Percentiles rank a stretch among this genome's conserved stretches.
phyloP scores from a whole-genome alignment of 64 coral and sea anemone species.

The Montipora efflorescens region DNA sequence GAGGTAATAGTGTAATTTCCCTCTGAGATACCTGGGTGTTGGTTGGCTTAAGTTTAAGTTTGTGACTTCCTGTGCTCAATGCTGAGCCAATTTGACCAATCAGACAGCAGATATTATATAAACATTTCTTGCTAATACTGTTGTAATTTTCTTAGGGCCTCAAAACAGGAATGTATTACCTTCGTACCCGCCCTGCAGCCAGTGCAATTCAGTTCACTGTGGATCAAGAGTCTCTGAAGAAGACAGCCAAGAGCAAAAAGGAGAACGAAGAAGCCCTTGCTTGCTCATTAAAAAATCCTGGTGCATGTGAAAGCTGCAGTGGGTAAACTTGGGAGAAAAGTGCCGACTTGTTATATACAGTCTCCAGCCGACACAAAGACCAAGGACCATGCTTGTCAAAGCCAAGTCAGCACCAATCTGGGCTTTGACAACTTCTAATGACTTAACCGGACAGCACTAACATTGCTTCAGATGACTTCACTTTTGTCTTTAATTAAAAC shows the following conservation, averaged over 20 bases:
- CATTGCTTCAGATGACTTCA: too few species aligned
- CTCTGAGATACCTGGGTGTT: too few species aligned
- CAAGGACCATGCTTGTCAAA: background rate
- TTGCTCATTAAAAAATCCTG: slow-evolving; percentile 79
- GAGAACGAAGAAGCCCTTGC: slow-evolving; percentile 69
- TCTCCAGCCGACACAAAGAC: too few species aligned
- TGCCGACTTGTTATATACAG: background rate
- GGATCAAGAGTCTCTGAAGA: slow-evolving; percentile 85
- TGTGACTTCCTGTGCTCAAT: too few species aligned
- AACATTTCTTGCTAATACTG: background rate
- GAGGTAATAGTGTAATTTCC: too few species aligned
- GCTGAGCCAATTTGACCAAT: too few species aligned
- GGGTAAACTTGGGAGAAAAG: slow-evolving; percentile 18
- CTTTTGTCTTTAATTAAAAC: too few species aligned
- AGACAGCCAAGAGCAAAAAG: slow-evolving; percentile 18
- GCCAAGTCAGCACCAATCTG: too few species aligned
- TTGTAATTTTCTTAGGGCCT: slow-evolving; percentile 76
- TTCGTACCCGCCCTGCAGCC: slow-evolving; percentile 89
- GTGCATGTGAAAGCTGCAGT: slow-evolving; percentile 85
- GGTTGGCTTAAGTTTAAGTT: too few species aligned
- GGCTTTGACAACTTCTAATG: too few species aligned
- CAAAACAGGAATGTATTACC: slow-evolving; percentile 99
- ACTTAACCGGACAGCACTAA: too few species aligned
- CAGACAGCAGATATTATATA: background rate
- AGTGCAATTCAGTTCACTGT: slow-evolving; percentile 99